A percentile compares a stretch with the other conserved stretches of the same genome.
phyloP scores from a whole-genome alignment of 2,888 invertebrate genomes.

The Anthrax anthrax region DNA sequence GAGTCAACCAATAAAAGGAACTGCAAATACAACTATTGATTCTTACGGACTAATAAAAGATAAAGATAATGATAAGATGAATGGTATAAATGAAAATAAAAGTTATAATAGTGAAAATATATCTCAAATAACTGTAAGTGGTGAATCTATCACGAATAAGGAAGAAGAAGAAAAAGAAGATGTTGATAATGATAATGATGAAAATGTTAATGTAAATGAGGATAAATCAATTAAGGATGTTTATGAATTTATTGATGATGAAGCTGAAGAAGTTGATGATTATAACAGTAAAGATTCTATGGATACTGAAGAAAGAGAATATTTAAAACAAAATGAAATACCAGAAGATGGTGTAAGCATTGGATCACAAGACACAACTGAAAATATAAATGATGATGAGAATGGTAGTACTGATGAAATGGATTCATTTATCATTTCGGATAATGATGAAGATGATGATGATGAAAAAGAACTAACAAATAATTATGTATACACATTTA shows the following conservation, averaged over 20 bases:
- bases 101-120: background rate
- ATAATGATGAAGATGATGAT: constrained; percentile 30
- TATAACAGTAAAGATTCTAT: constrained; percentile 26
- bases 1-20: constrained; percentile 15
- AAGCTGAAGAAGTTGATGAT: constrained; percentile 21
- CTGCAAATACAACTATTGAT: constrained; percentile 1
- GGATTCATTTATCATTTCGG: constrained; percentile 41
- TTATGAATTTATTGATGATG: constrained; percentile 22
- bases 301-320: constrained; percentile 37
- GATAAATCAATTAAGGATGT: too few relatives aligned
- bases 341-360: constrained; percentile 39
- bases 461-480: background rate
- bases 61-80: background rate
- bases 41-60: background rate
- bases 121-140: too few relatives aligned
- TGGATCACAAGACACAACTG: constrained; percentile 32
- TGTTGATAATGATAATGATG: constrained; percentile 7
- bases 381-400: constrained; percentile 31
- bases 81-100: background rate
- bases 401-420: constrained; percentile 34
- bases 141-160: background rate
- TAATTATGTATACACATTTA: background rate
- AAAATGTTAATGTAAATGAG: constrained; percentile 11
- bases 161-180: background rate
- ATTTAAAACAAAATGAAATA: constrained; percentile 39